Conservation (phyloP, 2,113 vertebrate genomes). For the Anoura caudifer region DNA sequence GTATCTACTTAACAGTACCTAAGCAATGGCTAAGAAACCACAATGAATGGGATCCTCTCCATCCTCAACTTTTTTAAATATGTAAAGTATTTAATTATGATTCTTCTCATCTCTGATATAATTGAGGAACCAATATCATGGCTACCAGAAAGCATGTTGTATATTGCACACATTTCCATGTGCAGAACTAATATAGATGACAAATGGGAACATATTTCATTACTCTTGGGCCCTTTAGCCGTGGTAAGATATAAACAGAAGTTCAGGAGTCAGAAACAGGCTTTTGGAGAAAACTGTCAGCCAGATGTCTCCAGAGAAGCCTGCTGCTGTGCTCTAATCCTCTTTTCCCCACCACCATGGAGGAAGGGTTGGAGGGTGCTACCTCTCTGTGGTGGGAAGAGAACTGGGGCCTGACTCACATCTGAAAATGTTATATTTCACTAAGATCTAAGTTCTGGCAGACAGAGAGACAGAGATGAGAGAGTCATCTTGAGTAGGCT, state of each 20-base stretch:
- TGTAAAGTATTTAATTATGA: not conserved
- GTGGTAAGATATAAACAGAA: not conserved
- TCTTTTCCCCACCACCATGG: not conserved
- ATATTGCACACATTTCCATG: not conserved
- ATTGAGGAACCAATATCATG: not conserved
- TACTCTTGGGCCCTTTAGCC: not conserved
- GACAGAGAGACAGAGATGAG: no score
- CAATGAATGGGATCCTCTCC: not conserved
- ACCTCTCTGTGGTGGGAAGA: not conserved
- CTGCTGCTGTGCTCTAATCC: not conserved
- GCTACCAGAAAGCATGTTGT: not conserved
- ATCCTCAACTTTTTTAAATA: not conserved
- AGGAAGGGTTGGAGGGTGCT: not conserved
- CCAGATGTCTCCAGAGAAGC: not conserved
- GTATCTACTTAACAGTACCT: not conserved
- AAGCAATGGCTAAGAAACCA: not conserved
- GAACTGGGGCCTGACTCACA: not conserved
- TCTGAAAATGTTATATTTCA: not conserved
- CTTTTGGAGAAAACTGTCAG: not conserved
- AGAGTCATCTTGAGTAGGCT: not conserved
- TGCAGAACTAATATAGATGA: not conserved
- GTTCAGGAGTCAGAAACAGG: not conserved
- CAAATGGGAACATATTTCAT: not conserved
- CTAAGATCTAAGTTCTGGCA: not conserved
- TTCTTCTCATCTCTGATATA: not conserved